These are phyloP conservation scores for Dioctria rufipes DNA, from an alignment of 2,888 invertebrate species.

Conservation along the genomic window DNA sequence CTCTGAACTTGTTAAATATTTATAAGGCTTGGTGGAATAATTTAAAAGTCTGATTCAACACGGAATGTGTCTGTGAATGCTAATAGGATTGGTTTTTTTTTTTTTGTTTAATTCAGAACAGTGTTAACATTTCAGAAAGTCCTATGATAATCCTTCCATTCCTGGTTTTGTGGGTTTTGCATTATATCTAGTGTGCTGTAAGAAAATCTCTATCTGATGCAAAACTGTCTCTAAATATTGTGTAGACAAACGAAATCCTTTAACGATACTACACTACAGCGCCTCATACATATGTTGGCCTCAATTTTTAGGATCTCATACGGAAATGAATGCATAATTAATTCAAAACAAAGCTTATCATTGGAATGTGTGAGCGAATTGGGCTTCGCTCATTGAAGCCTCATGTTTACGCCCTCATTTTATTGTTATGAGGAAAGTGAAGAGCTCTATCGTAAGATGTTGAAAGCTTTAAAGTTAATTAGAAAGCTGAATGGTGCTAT, in stretches of 20 bases:
- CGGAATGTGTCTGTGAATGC: slow-evolving; percentile 8
- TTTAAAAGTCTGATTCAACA: slow-evolving; percentile 46
- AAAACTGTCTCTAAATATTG: slow-evolving; percentile 42
- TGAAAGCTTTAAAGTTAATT: slow-evolving; percentile 46
- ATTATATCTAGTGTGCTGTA: background rate
- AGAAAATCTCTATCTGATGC: slow-evolving; percentile 19
- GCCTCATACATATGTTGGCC: slow-evolving; percentile 23
- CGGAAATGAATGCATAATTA: slow-evolving; percentile 36
- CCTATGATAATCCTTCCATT: slow-evolving; percentile 1
- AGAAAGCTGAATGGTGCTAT: slow-evolving; percentile 32
- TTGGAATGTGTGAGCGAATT: slow-evolving; percentile 6
- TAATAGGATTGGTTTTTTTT: slow-evolving; percentile 28
- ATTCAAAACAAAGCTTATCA: slow-evolving; percentile 31
- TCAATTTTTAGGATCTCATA: slow-evolving; percentile 37
- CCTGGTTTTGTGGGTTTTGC: background rate
- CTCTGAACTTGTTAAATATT: slow-evolving; percentile 28
- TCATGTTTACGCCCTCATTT: slow-evolving; percentile 19
- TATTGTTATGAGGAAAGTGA: slow-evolving; percentile 11
- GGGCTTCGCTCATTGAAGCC: slow-evolving; percentile 1
- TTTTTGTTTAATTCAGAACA: slow-evolving; percentile 19
- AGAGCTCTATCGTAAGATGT: slow-evolving; percentile 13
- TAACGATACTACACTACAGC: slow-evolving; percentile 1
- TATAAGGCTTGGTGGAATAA: slow-evolving; percentile 19
- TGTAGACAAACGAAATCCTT: background rate
- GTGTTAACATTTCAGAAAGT: background rate